These are phyloP conservation scores for Pristionchus exspectatus DNA, from an alignment of 2,888 invertebrate species.

Conservation along the genomic window DNA sequence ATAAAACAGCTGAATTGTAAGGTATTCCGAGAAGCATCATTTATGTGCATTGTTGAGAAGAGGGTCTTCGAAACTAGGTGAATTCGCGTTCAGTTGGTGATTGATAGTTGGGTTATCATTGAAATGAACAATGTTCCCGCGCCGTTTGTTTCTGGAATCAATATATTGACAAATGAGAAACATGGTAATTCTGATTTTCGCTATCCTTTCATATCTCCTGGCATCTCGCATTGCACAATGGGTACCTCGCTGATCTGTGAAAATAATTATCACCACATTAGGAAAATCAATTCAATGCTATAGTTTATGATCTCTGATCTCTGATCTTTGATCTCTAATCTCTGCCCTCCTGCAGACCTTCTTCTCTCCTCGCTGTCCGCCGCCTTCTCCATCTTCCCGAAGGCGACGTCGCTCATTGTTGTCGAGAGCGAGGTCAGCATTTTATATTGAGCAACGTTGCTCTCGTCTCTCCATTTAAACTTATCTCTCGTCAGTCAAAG, in stretches of 20 bases:
- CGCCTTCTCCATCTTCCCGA: slow-evolving; percentile 66
- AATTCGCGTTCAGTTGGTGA: too few species aligned
- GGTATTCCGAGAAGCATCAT: too few species aligned
- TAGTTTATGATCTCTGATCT: neutral
- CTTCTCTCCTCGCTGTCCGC: slow-evolving; percentile 59
- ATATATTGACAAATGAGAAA: neutral
- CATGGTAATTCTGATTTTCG: neutral
- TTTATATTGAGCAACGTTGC: too few species aligned
- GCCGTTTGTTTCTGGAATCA: neutral
- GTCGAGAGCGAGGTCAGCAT: slow-evolving; percentile 69
- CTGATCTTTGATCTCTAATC: neutral
- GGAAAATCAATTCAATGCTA: too few species aligned
- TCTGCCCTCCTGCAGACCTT: slow-evolving; percentile 55
- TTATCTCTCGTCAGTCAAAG: too few species aligned
- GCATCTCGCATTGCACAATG: neutral
- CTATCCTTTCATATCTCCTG: neutral
- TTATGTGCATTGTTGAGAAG: too few species aligned
- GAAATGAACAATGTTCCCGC: too few species aligned
- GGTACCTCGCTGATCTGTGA: neutral
- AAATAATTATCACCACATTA: too few species aligned
- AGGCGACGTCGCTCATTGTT: slow-evolving; percentile 63
- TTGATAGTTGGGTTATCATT: too few species aligned
- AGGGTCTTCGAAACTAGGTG: too few species aligned
- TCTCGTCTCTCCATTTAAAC: too few species aligned
- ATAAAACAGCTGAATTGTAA: neutral